Conservation (phyloP, 2,888 invertebrate genomes). For the Galeruca laticollis region DNA sequence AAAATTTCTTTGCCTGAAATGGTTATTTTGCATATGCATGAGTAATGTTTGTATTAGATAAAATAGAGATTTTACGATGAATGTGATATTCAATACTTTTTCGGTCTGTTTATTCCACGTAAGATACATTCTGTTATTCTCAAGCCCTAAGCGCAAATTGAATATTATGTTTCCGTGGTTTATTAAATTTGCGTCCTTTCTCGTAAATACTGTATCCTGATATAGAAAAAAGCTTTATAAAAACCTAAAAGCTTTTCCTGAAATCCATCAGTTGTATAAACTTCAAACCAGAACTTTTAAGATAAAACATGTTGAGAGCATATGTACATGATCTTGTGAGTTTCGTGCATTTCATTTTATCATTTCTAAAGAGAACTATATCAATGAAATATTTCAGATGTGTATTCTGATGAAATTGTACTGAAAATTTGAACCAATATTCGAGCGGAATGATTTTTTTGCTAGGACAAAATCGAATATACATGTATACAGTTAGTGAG, state of each 20-base stretch:
- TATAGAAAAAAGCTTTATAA: not conserved
- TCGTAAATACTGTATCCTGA: not conserved
- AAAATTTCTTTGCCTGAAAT: no score
- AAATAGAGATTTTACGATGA: no score
- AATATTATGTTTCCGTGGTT: not conserved
- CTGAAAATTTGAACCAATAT: not conserved
- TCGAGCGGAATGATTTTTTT: no score
- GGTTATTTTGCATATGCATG: no score
- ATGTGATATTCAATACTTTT: no score
- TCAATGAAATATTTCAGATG: not conserved
- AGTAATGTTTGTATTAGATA: no score
- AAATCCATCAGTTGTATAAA: conserved; percentile 10
- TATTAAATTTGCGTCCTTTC: not conserved
- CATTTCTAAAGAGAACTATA: not conserved
- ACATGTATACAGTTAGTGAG: no score
- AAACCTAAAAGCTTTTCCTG: not conserved
- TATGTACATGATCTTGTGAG: not conserved
- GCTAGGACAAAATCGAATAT: no score
- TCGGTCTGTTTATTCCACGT: not conserved
- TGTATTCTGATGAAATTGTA: not conserved
- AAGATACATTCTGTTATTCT: not conserved
- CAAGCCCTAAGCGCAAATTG: not conserved
- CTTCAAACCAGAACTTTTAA: not conserved
- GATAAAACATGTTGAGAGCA: conserved; percentile 2
- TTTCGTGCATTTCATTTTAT: not conserved